phyloP scores from a whole-genome alignment of 2,888 invertebrate species.

The Eutolmus rufibarbis region DNA sequence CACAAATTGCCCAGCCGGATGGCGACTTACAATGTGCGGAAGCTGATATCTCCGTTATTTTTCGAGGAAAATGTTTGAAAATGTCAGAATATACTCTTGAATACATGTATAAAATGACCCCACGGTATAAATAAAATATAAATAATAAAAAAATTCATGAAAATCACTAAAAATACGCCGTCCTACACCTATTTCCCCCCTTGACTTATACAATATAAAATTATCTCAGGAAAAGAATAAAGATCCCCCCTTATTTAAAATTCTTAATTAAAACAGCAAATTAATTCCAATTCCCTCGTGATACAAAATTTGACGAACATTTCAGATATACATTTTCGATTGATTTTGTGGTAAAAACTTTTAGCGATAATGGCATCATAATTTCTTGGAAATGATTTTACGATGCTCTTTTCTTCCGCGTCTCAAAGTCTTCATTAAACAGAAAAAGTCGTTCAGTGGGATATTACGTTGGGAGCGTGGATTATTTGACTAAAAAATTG shows the following conservation, averaged over 20 bases:
- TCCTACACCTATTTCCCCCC: too few relatives aligned
- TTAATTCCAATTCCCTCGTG: neutral
- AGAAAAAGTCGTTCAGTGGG: neutral
- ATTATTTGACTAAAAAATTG: neutral
- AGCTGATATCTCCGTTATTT: too few relatives aligned
- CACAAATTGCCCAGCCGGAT: too few relatives aligned
- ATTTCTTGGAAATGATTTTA: neutral
- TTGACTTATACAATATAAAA: too few relatives aligned
- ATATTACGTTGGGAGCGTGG: neutral
- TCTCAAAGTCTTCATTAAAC: neutral
- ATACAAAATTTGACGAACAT: neutral
- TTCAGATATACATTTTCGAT: neutral
- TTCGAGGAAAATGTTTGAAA: too few relatives aligned
- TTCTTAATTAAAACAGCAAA: neutral
- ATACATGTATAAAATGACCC: too few relatives aligned
- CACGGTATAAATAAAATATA: too few relatives aligned
- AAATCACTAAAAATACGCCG: too few relatives aligned
- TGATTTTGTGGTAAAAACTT: neutral
- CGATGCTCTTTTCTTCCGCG: neutral
- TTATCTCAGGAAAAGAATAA: too few relatives aligned
- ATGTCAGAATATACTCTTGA: too few relatives aligned
- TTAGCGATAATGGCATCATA: neutral
- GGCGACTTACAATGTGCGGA: too few relatives aligned
- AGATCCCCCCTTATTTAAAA: neutral
- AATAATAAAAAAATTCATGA: too few relatives aligned